Conservation (phyloP, 2,888 invertebrate genomes). For the Calephelis perditalis region DNA sequence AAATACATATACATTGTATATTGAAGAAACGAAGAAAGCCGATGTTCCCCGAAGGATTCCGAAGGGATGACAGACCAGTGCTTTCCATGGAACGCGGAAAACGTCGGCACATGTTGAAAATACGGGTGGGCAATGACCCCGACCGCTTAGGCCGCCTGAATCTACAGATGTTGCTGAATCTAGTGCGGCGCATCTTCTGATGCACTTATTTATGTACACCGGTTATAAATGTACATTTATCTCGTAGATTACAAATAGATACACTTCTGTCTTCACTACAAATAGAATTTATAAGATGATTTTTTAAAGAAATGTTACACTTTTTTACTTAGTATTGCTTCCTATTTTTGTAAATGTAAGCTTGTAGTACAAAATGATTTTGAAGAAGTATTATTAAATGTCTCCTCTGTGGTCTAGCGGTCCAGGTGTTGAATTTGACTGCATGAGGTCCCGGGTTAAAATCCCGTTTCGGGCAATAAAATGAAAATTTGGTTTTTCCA, state of each 20-base stretch:
- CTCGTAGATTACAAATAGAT: constrained; percentile 35
- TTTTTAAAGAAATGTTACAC: not conserved
- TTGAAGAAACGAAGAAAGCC: constrained; percentile 41
- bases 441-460: too few species aligned
- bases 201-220: constrained; percentile 55
- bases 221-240: constrained; percentile 34
- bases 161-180: constrained; percentile 70
- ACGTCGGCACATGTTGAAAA: constrained; percentile 76
- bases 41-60: constrained; percentile 57
- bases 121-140: constrained; percentile 75
- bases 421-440: too few species aligned
- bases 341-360: not conserved
- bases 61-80: constrained; percentile 67
- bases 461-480: too few species aligned
- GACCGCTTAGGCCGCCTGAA: constrained; percentile 57
- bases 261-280: constrained; percentile 2
- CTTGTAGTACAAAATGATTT: too few species aligned
- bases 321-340: constrained; percentile 2
- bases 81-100: constrained; percentile 77
- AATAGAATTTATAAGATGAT: not conserved
- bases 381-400: not conserved
- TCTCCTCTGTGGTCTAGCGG: too few species aligned
- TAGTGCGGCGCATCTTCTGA: constrained; percentile 58
- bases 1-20: constrained; percentile 25
- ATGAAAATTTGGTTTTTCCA: too few species aligned